Conservation (phyloP, 2,888 invertebrate species). For the Brachyptera putata region DNA sequence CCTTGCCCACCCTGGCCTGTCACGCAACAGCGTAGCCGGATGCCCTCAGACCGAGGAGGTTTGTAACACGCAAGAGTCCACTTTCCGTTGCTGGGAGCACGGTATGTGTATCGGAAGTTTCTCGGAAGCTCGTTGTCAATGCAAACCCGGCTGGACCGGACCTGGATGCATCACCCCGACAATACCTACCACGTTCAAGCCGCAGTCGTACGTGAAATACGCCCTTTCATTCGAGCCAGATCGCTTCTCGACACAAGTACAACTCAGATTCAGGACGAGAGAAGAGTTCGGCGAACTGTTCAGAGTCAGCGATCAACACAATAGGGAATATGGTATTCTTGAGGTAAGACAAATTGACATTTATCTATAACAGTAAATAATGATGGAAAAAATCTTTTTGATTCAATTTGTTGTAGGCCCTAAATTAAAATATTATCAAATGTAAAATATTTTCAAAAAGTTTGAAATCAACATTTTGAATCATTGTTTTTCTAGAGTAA, state of each 20-base stretch:
- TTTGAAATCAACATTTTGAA: too few species aligned
- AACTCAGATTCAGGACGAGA: slow-evolving; percentile 88
- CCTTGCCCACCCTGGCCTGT: slow-evolving; percentile 86
- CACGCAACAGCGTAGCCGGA: slow-evolving; percentile 79
- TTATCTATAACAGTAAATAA: background rate
- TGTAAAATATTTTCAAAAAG: too few species aligned
- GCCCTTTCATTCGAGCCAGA: slow-evolving; percentile 92
- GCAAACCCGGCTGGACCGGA: slow-evolving; percentile 93
- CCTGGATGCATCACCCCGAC: slow-evolving; percentile 81
- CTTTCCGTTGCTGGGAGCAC: slow-evolving; percentile 85
- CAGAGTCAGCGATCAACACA: slow-evolving; percentile 89
- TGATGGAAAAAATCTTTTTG: background rate
- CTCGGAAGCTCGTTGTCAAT: slow-evolving; percentile 85
- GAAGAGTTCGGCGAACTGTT: slow-evolving; percentile 92
- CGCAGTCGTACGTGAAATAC: slow-evolving; percentile 95
- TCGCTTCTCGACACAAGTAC: slow-evolving; percentile 86
- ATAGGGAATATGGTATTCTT: slow-evolving; percentile 88
- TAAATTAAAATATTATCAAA: too few species aligned
- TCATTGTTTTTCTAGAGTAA: too few species aligned
- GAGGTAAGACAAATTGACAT: too few species aligned
- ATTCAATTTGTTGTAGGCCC: too few species aligned
- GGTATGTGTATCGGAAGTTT: slow-evolving; percentile 92
- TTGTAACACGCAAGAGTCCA: slow-evolving; percentile 82
- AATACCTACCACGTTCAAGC: slow-evolving; percentile 86
- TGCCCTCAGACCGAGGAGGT: slow-evolving; percentile 92